These are phyloP conservation scores for Panurus biarmicus DNA, from an alignment of 2,113 vertebrate genomes.

Conservation along the genomic window DNA sequence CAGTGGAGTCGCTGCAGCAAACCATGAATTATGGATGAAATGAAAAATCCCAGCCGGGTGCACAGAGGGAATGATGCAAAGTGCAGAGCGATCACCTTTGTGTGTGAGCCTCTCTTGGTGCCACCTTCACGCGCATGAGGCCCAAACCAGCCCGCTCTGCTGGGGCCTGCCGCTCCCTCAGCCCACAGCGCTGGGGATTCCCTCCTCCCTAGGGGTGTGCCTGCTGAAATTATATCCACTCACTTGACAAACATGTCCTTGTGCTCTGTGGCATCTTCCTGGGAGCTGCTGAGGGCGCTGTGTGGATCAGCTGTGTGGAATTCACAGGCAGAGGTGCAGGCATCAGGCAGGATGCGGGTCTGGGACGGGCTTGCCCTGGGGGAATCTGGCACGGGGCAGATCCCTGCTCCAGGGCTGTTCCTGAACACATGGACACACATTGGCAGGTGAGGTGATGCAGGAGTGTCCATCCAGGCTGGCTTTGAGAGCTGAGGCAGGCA, in stretches of 20 bases:
- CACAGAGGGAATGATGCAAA: conserved; percentile 48
- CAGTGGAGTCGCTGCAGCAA: not conserved
- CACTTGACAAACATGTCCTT: not conserved
- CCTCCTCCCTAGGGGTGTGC: not conserved
- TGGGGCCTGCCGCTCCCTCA: not conserved
- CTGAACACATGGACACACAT: not conserved
- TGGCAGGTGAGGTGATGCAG: not conserved
- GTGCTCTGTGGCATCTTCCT: not conserved
- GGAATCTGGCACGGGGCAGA: too few species aligned
- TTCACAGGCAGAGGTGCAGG: rapidly evolving
- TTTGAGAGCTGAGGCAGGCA: not conserved
- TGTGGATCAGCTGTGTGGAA: not conserved
- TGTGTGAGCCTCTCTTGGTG: not conserved
- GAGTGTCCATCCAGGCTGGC: not conserved
- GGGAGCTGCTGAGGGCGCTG: not conserved
- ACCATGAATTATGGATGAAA: conserved; percentile 60
- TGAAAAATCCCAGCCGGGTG: conserved; percentile 3
- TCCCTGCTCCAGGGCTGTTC: not conserved
- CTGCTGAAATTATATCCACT: not conserved
- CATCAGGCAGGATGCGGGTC: rapidly evolving
- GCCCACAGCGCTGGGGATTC: not conserved
- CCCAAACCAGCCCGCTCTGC: not conserved
- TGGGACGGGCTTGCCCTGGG: not conserved
- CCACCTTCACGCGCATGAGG: not conserved
- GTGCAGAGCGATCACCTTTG: not conserved